phyloP scores from a whole-genome alignment of 2,113 vertebrate genomes.

The Cyanoderma ruficeps region DNA sequence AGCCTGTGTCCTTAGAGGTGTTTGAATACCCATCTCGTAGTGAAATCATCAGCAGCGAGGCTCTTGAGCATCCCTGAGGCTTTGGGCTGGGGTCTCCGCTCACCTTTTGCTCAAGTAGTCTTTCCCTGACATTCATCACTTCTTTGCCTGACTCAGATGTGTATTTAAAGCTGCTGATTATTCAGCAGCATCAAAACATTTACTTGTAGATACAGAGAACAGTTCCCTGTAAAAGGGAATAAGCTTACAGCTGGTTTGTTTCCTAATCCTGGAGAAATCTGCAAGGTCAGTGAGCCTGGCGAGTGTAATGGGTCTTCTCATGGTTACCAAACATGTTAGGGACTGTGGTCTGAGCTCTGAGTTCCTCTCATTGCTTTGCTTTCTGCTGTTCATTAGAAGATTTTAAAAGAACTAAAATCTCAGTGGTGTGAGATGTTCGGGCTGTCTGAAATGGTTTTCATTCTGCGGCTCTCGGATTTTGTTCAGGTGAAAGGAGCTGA shows the following conservation, averaged over 20 bases:
- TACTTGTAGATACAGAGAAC: neutral
- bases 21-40: neutral
- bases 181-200: neutral
- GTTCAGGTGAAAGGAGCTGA: neutral
- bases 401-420: neutral
- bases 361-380: neutral
- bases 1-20: neutral
- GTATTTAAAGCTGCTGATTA: neutral
- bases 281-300: neutral
- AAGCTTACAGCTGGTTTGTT: neutral
- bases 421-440: neutral
- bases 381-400: neutral
- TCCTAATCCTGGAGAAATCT: neutral
- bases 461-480: neutral
- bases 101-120: neutral
- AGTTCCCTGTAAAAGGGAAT: neutral
- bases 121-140: neutral
- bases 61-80: neutral
- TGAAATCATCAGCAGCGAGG: neutral
- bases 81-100: neutral
- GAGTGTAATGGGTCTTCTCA: neutral
- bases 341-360: neutral
- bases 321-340: accelerated
- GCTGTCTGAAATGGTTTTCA: neutral
- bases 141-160: neutral